phyloP scores from a whole-genome alignment of 2,797 vertebrate species.

The Macrochelys suwanniensis region DNA sequence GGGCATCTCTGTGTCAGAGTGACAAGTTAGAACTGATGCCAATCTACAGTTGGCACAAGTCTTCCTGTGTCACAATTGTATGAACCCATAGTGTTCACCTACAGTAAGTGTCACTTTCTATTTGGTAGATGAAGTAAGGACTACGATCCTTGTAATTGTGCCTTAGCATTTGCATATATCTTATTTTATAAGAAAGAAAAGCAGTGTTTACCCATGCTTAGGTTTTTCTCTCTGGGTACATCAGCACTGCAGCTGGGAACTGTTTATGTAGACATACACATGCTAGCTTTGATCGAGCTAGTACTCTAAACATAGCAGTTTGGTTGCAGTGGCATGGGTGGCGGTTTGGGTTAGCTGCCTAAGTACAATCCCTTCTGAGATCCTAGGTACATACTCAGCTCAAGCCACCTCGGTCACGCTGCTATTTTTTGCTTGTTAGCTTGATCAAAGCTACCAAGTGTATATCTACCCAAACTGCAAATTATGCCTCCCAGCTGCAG shows the following conservation, averaged over 20 bases:
- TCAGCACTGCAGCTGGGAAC: not conserved
- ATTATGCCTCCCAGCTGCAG: too few relatives aligned
- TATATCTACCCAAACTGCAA: too few relatives aligned
- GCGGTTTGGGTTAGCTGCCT: too few relatives aligned
- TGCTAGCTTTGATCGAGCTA: too few relatives aligned
- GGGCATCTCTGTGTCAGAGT: constrained; percentile 1
- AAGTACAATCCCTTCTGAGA: too few relatives aligned
- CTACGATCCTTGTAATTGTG: constrained; percentile 53
- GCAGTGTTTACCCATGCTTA: not conserved
- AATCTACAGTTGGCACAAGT: constrained; percentile 19
- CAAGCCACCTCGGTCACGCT: too few relatives aligned
- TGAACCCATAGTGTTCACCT: not conserved
- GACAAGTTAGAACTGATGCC: not conserved
- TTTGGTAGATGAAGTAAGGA: constrained; percentile 40
- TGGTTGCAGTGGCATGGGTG: too few relatives aligned
- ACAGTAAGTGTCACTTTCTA: constrained; percentile 28
- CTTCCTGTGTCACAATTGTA: constrained; percentile 20
- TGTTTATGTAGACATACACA: too few relatives aligned
- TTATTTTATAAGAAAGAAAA: constrained; percentile 1
- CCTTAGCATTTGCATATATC: constrained; percentile 1
- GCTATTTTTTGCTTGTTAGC: too few relatives aligned
- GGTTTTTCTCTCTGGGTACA: not conserved
- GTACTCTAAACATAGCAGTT: too few relatives aligned
- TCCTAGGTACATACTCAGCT: too few relatives aligned
- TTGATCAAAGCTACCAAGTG: too few relatives aligned